These are phyloP conservation scores for Neoitamus cyanurus DNA, from an alignment of 2,888 invertebrate genomes.

Conservation along the genomic window DNA sequence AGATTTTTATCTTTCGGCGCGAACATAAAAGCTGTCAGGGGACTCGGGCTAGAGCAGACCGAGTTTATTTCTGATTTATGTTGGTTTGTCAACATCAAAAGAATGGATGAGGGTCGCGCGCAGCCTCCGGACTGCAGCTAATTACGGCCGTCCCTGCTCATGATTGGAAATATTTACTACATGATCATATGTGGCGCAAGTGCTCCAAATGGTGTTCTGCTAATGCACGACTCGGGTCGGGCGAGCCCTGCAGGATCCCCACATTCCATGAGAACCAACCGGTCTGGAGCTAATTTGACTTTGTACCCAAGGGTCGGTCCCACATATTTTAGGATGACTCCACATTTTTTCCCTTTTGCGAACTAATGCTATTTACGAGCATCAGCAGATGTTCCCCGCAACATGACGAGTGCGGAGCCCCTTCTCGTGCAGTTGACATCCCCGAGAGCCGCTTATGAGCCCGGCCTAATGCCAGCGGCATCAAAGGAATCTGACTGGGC, in stretches of 20 bases:
- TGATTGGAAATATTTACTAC: constrained; percentile 21
- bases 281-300: constrained; percentile 20
- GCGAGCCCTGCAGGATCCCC: neutral
- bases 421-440: neutral
- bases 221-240: neutral
- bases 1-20: constrained; percentile 4
- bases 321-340: constrained; percentile 21
- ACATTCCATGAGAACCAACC: constrained; percentile 14
- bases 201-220: neutral
- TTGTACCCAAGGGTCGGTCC: constrained; percentile 14
- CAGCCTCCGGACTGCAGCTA: neutral
- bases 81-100: neutral
- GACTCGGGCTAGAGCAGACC: neutral
- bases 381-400: constrained; percentile 13
- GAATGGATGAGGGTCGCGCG: neutral
- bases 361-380: constrained; percentile 28
- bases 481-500: constrained; percentile 9
- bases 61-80: constrained; percentile 17
- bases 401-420: neutral
- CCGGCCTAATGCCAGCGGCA: neutral
- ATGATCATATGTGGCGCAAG: neutral
- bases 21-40: neutral
- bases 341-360: constrained; percentile 10
- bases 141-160: neutral
- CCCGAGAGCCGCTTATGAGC: neutral